These are phyloP conservation scores for Patella pellucida DNA, from an alignment of 2,888 invertebrate species.

Conservation along the genomic window DNA sequence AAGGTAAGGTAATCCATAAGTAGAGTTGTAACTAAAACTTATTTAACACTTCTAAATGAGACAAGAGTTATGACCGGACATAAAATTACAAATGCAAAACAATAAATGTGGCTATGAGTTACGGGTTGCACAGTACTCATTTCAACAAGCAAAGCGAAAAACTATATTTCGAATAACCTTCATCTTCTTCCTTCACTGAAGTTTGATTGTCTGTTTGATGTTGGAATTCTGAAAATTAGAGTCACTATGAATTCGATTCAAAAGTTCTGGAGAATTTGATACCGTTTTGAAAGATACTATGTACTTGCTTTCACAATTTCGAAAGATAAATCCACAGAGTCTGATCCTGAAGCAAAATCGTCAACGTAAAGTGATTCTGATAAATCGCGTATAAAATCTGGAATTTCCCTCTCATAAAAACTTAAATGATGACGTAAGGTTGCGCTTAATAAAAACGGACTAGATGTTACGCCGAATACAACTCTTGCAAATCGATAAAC, in stretches of 20 bases:
- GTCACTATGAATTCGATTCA: neutral
- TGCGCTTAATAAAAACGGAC: neutral
- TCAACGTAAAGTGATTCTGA: neutral
- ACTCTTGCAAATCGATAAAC: neutral
- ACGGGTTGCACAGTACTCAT: no score
- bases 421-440: neutral
- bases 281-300: neutral
- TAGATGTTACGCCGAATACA: neutral
- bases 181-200: no score
- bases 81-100: no score
- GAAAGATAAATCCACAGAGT: neutral
- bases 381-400: neutral
- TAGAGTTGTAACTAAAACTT: no score
- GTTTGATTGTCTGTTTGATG: no score
- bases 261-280: neutral
- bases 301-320: neutral
- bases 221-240: no score
- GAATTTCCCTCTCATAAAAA: neutral
- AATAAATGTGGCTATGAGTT: no score
- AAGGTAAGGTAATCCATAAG: no score
- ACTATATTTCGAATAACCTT: no score
- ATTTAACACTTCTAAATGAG: no score
- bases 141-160: no score
- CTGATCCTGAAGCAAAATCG: neutral
- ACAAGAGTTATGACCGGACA: no score